Percentiles rank a stretch among this genome's conserved stretches.
Evolutionary conservation across 2,797 vertebrate species (phyloP).

Genomic region (Vireo griseus): DNA sequence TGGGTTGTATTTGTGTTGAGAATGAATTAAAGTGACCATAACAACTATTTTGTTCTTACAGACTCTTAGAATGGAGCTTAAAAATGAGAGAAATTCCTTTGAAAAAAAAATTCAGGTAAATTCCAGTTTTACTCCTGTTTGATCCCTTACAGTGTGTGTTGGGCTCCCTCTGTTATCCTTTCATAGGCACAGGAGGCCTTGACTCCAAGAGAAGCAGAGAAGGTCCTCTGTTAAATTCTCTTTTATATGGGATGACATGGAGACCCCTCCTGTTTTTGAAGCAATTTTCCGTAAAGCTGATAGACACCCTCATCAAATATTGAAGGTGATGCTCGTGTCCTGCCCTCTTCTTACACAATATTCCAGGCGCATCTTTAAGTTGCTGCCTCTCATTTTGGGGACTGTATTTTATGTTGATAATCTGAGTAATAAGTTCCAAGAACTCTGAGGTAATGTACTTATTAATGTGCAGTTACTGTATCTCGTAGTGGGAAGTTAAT

Average conservation of each 20-base stretch:
- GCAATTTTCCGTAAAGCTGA: background rate
- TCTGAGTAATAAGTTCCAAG: conserved; percentile 57
- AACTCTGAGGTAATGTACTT: conserved; percentile 54
- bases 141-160: background rate
- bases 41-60: conserved; percentile 10
- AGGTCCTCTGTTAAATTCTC: background rate
- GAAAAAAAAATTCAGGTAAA: conserved; percentile 81
- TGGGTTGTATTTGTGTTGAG: background rate
- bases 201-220: background rate
- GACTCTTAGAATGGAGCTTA: conserved; percentile 63
- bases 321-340: background rate
- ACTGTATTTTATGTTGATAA: conserved; percentile 29
- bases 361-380: conserved; percentile 24
- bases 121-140: background rate
- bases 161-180: background rate
- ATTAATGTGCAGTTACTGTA: conserved; percentile 61
- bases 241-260: conserved; percentile 17
- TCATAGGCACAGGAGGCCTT: background rate
- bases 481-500: conserved; percentile 62
- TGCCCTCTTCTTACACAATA: background rate
- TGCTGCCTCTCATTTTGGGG: conserved; percentile 7
- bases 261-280: background rate
- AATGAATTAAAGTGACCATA: background rate
- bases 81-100: conserved; percentile 69
- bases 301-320: background rate